Base-by-base conservation (phyloP, 2,888 invertebrate genomes). In the Colletes collaris region DNA sequence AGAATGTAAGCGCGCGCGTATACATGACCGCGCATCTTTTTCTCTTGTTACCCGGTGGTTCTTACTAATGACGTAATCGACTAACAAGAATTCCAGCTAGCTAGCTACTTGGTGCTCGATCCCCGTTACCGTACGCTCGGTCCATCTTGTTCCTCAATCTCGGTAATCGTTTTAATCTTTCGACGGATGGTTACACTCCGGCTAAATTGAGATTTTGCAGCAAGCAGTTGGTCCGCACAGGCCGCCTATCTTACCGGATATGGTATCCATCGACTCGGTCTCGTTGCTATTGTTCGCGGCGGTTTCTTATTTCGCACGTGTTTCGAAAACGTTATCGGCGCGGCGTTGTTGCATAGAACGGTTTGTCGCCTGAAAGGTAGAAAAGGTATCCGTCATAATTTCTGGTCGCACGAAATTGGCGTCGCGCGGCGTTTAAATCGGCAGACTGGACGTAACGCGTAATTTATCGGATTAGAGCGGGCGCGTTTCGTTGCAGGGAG, bases 91-190 rank as follows among this genome's bases (percentile, higher is more conserved):
- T 84, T 82, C 79, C 85, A 73, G 66, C 81, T 67, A 73, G 66
- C 81, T 67, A 60, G 65, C 65, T 37, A 40, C 62, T 52, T 46
- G 60, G 44, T 64, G 53, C 69, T 50, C 66, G 82, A 77, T 78
- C 68, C 27, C n/a, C 53, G 58, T 64, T 50, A 37, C 13, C 55
- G 63, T 66, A 76, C 67, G 44, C 69, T 44, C 60, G 63, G 60
- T 72, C 63, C 80, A 65, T 79, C 82, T 77, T 77, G 73, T 78
- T 82, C 60, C 81, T 83, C 83, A 79, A 85, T 86, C 84, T 82
- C 79, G 72, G 77, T 85, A 88, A 88, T 88, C 88, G 86, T 86
- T 87, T 85, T 83, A 86, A 86, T 87, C 85, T 80, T 67, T 83
- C 78, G 74, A 64, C 50, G 67, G 60, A 67, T 60, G 60, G 75